Base-by-base conservation (phyloP, 2,888 invertebrate genomes). In the Nomada ferruginata region DNA sequence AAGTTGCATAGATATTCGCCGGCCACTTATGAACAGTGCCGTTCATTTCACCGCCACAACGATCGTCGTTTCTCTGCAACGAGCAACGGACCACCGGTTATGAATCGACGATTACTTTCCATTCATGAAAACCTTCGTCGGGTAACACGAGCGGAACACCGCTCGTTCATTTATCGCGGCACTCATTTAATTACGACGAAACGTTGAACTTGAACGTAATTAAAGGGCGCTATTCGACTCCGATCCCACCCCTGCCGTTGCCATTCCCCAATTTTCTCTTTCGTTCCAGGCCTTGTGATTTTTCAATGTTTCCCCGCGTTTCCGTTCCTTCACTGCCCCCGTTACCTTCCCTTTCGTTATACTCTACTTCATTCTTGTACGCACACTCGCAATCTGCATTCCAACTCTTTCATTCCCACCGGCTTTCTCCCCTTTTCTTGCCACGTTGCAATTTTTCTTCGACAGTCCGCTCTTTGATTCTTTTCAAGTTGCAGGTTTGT, bases 191-290 rank as follows among this genome's bases (percentile, higher is more conserved):
- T 86, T 84, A 84, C 84, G 63, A 53, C 71, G 78, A 86, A 86
- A 85, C 78, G 84, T 82, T 86, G 84, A 86, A 86, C 86, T 86
- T 80, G 77, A 76, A 73, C 76, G 84, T 85, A 86, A 86, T 86
- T 86, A 83, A 77, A 76, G 82, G 79, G 74, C 57, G 76, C 84
- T 80, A 82, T 83, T 70, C 70, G 61, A 76, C 61, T 42, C n/a
- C 42, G 65, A 68, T 61, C 60, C 36, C 11, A 2, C 23, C 11
- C 4, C 3, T 7, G 15, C 52, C 36, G 42, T 44, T 63, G 47
- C 65, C 68, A 36, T 65, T 53, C 42, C 10, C 23, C 55, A 47
- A 79, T 79, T 66, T 68, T 78, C 63, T 72, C 71, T 60, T 23
- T 76, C 66, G 23, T 78, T 78, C 23, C 59, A 55, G 13, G 2